Evolutionary conservation across 1,140 invertebrate species (phyloP), one percentile per base, ranked within the genome.

Genomic region (Penaeus indicus): DNA sequence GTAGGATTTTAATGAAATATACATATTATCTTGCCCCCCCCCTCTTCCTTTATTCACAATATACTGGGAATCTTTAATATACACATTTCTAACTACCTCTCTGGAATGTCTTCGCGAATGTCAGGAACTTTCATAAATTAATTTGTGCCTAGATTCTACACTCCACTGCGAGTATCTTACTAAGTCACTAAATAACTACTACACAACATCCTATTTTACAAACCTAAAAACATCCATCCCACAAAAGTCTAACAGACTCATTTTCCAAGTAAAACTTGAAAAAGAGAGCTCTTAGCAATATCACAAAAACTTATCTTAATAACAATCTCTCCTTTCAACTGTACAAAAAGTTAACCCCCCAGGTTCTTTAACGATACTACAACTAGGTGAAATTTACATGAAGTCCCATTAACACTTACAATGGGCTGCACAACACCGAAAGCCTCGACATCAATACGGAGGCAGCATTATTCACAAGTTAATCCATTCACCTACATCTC

Each of bases 11-110:
- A 61, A n/a, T 63, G 75, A 54, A 80, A 25, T 38, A 32, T 61
- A n/a, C 42, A 85, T 27, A 5, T 54, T 32, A 54, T 18, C 21
- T 77, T 69, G n/a, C n/a, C n/a, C 77, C 77, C 11, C 67, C 61
- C 85, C 47, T 42, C 61, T 85, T 72, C 67, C 27, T 86, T 86
- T 86, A 86, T 75, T 79, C 75, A 67, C 62, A 79, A 79, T 86
- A 67, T 64, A 86, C 61, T 64, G 61, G 64, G 54, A 13, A 54
- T 13, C 10, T 42, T 72, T 79, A 86, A 86, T 86, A 86, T 86
- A 86, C 85, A 86, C 69, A 78, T 72, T 72, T 32, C n/a, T 25
- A 80, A n/a, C 25, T 63, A 32, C n/a, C 22, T 25, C 61, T 86
- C 77, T 86, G 85, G 85, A 86, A 86, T 86, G 85, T 80, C 25